Base-by-base conservation (phyloP, 2,113 vertebrate species). In the Passer montanus region DNA sequence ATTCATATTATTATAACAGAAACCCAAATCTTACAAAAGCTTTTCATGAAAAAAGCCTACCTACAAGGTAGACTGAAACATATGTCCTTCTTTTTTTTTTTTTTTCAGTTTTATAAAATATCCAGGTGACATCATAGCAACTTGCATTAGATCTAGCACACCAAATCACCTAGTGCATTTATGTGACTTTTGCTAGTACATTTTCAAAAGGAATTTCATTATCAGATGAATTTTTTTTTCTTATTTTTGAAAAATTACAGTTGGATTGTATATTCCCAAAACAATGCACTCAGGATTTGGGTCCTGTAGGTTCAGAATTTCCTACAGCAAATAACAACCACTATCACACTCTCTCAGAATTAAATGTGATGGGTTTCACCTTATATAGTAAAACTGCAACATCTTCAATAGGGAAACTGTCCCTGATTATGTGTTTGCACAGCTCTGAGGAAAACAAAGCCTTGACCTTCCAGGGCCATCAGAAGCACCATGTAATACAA, bases 201-300 rank as follows among this genome's bases (percentile, higher is more conserved):
- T 53, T 66, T 63, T 17, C 37, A 39, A 84, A 56, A 41, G 2
- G 6, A 85, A 66, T 69, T 72, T 49, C 15, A 46, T 44, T 62
- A 22, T 9, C 14, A 59, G 11, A 68, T 64, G 0, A 50, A 8
- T 53, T 58, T 37, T 66, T 22, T 49, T 64, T 79, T 64, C 9
- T 72, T 46, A 20, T 4, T 55, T 59, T 74, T 75, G 18, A 78
- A 80, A 76, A 41, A 77, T 19, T 31, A 63, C 6, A 7, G 13
- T 23, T 74, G 5, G 10, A 31, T 56, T 13, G 3, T 56, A 2
- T 39, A 35, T 33, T 1, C 0, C 4, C 31, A 3, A 37, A 11
- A 19, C 7, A 66, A 7, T n/a, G 9, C 4, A 27, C 8, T 64
- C 3, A 72, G 47, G 28, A 43, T 70, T 73, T 63, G 3, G 0